Evolutionary conservation across 2,888 invertebrate species (phyloP).

Genomic region (Stenotaenia linearis): DNA sequence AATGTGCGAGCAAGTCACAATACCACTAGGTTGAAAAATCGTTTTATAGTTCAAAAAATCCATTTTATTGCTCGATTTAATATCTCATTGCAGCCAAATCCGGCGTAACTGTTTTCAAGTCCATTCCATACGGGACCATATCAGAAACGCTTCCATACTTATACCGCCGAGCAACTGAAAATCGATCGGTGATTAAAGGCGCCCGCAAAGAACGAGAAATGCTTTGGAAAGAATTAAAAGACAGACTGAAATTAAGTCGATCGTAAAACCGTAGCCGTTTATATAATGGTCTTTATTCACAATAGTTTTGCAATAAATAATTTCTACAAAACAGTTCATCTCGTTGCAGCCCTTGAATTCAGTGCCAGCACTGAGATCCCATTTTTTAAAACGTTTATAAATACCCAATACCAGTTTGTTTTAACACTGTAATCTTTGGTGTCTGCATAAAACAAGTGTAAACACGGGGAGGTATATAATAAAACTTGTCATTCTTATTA

Average conservation of each 20-base stretch:
- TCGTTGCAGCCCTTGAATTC: not conserved
- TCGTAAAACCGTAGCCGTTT: not conserved
- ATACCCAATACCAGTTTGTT: not conserved
- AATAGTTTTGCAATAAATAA: constrained; percentile 10
- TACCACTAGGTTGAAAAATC: constrained; percentile 46
- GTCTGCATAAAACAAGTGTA: not conserved
- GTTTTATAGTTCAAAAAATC: not conserved
- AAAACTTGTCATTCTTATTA: not conserved
- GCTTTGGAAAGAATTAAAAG: constrained; percentile 21
- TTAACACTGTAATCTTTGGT: not conserved
- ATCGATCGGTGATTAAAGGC: constrained; percentile 48
- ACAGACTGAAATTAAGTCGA: not conserved
- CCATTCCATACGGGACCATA: constrained; percentile 49
- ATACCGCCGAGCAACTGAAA: constrained; percentile 49
- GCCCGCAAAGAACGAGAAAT: constrained; percentile 46
- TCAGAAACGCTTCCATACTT: constrained; percentile 49
- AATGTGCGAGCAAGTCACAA: constrained; percentile 52
- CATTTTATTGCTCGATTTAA: not conserved
- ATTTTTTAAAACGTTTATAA: not conserved
- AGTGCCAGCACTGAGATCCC: constrained; percentile 13
- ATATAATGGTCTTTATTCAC: not conserved
- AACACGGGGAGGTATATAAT: not conserved
- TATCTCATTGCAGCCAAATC: constrained; percentile 41
- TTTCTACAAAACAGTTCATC: not conserved
- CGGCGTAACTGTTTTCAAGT: constrained; percentile 49